Conservation (phyloP, 2,888 invertebrate genomes). For the Gastrophysa polygoni region DNA sequence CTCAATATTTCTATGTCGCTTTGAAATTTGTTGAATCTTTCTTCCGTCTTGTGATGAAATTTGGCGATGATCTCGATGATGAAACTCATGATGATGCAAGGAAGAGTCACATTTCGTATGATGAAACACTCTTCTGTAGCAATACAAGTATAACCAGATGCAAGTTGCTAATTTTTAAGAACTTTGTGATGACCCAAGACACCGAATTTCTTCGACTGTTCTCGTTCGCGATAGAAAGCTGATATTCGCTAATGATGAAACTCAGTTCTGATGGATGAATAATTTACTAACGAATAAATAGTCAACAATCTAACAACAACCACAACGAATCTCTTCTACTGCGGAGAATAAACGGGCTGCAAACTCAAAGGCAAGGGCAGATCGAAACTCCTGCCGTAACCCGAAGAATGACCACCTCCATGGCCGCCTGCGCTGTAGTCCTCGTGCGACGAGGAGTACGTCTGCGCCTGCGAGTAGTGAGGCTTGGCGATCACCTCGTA, state of each 20-base stretch:
- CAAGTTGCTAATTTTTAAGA: too few relatives aligned
- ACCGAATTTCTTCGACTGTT: too few relatives aligned
- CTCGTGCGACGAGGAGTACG: conserved; percentile 66
- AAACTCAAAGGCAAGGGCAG: conserved; percentile 49
- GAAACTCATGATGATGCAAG: too few relatives aligned
- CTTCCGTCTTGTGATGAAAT: too few relatives aligned
- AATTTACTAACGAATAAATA: conserved; percentile 32
- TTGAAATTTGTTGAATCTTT: too few relatives aligned
- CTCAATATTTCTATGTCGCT: too few relatives aligned
- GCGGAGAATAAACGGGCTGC: conserved; percentile 47
- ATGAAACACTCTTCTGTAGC: too few relatives aligned
- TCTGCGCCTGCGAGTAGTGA: conserved; percentile 67
- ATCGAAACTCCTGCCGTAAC: conserved; percentile 60
- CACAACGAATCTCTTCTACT: conserved; percentile 16
- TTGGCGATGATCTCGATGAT: too few relatives aligned
- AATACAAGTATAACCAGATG: too few relatives aligned
- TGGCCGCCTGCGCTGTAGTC: conserved; percentile 52
- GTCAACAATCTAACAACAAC: conserved; percentile 19
- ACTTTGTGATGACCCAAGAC: too few relatives aligned
- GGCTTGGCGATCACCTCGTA: conserved; percentile 74
- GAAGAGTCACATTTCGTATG: too few relatives aligned
- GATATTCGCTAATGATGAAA: background rate
- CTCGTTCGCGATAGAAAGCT: too few relatives aligned
- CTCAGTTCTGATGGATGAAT: conserved; percentile 24
- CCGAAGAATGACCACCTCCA: conserved; percentile 47